Conservation (phyloP, 1,140 invertebrate genomes). For the Adelges cooleyi region DNA sequence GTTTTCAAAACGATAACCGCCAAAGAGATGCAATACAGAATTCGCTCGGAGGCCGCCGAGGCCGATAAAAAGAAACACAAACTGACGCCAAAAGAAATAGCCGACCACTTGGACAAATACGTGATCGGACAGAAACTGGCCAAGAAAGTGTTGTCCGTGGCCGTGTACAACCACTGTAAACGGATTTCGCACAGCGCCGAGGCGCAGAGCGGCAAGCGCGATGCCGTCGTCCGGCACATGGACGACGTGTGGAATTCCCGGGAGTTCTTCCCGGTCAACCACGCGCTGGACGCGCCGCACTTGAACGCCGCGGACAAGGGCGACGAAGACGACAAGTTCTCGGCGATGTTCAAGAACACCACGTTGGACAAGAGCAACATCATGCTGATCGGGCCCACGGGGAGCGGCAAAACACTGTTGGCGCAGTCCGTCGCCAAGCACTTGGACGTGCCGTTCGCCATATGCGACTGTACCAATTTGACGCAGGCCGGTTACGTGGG, state of each 20-base stretch:
- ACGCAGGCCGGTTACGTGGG: conserved; percentile 99
- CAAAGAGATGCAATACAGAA: conserved; percentile 9
- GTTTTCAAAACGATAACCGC: conserved; percentile 20
- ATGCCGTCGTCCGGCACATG: too few relatives aligned
- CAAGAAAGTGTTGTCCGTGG: conserved; percentile 96
- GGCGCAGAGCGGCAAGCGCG: too few relatives aligned
- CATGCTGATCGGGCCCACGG: conserved; percentile 89
- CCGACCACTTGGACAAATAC: conserved; percentile 87
- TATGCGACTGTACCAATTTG: conserved; percentile 97
- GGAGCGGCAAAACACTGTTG: conserved; percentile 93
- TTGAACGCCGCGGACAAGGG: neutral
- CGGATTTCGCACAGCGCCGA: conserved; percentile 89
- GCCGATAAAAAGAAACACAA: conserved; percentile 5
- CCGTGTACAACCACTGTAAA: conserved; percentile 99
- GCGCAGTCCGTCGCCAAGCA: conserved; percentile 94
- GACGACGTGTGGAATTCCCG: too few relatives aligned
- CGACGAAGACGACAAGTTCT: conserved; percentile 42
- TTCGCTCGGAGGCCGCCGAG: neutral
- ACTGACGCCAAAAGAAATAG: conserved; percentile 46
- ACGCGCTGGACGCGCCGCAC: neutral
- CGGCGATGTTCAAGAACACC: conserved; percentile 35
- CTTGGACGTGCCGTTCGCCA: conserved; percentile 95
- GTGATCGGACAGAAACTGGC: conserved; percentile 96
- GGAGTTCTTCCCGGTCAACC: neutral
- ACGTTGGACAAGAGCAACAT: conserved; percentile 97